Evolutionary conservation across 2,797 vertebrate species (phyloP), one percentile per base, ranked within the genome.

Genomic region (Anguilla obscura): DNA sequence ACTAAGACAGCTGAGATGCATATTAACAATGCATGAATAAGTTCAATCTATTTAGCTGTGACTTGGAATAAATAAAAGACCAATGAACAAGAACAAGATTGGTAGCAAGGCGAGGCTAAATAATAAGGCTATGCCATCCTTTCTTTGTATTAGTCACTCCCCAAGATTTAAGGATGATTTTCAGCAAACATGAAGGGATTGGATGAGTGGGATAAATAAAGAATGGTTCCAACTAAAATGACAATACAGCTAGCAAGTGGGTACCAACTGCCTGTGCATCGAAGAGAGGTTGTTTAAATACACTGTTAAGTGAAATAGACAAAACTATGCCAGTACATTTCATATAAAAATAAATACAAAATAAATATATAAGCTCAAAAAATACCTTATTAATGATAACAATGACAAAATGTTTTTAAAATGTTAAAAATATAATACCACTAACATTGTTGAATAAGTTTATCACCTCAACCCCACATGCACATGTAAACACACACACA

Each of bases 1-100:
- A 82, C 45, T 82, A 50, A n/a, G 24, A 48, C 12, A 50, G 45
- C 45, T 82, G 79, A 50, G 79, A 50, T 18, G 16, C 16, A 50
- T 82, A 82, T 82, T 82, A 7, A 82, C 18, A 18, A 50, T 48
- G 45, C 74, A 79, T 45, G 45, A 79, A 45, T 79, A 40, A 79
- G 74, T 79, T 21, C 18, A 48, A 82, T 82, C 27, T 76, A 50
- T 82, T 82, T 82, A 50, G 40, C 50, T 7, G 76, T 45, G 24
- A 82, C 40, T 50, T 24, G 4, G 45, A 82, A 82, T 48, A 48
- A 48, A 9, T 82, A n/a, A 9, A 5, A 10, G 40, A n/a, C 74
- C 79, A 82, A 82, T 48, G 40, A 82, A 0, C 79, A 50, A 50
- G 9, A 21, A 45, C 74, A 10, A 79, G 18, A 48, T 48, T 50